Evolutionary conservation across 2,888 invertebrate genomes (phyloP).

Genomic region (Diadegma fenestrale): DNA sequence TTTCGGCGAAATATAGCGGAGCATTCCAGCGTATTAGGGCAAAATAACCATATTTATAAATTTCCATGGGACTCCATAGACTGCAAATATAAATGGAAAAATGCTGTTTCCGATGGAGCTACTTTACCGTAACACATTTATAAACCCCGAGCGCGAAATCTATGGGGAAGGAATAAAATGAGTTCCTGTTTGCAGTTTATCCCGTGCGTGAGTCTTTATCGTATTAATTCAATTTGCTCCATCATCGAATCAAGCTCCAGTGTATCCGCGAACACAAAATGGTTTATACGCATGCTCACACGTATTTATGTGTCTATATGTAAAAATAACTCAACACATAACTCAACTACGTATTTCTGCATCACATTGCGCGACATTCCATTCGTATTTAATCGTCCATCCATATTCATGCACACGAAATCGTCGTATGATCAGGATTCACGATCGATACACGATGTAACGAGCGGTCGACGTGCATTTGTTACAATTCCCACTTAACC

Average conservation of each 20-base stretch:
- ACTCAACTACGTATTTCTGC: neutral
- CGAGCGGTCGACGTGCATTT: conserved; percentile 30
- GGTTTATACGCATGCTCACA: neutral
- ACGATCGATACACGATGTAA: conserved; percentile 24
- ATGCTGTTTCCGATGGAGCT: conserved; percentile 42
- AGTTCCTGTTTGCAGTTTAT: conserved; percentile 52
- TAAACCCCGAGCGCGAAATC: conserved; percentile 8
- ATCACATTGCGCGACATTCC: conserved; percentile 13
- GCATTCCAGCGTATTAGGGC: conserved; percentile 16
- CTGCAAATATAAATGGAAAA: conserved; percentile 60
- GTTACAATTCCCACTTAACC: conserved; percentile 42
- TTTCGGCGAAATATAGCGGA: conserved; percentile 39
- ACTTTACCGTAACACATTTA: neutral
- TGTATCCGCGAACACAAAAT: conserved; percentile 1
- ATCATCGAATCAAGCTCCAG: conserved; percentile 42
- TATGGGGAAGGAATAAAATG: conserved; percentile 35
- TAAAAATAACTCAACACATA: conserved; percentile 4
- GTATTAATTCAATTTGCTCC: conserved; percentile 57
- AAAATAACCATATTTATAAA: conserved; percentile 57
- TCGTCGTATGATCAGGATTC: conserved; percentile 39
- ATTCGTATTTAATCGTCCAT: conserved; percentile 46
- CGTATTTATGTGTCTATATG: conserved; percentile 3
- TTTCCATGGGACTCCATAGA: conserved; percentile 8
- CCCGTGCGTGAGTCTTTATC: conserved; percentile 57
- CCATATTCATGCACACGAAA: conserved; percentile 47